Evolutionary conservation across 2,113 vertebrate genomes (phyloP), one percentile per base, ranked within the genome.

Genomic region (Nycticryphes semicollaris): DNA sequence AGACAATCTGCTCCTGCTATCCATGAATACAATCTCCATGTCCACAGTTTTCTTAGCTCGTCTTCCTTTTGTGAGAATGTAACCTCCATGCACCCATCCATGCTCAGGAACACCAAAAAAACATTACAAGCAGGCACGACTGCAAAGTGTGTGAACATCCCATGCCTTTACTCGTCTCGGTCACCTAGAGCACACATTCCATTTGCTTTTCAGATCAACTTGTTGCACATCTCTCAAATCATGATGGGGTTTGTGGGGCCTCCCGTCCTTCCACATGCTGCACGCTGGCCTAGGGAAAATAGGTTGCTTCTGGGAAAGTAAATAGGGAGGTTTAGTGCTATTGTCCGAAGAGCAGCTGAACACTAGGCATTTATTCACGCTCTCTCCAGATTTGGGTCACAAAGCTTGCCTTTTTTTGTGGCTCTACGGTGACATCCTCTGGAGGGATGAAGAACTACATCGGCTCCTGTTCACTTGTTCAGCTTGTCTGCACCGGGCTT

Each of bases 351-450:
- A 37, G 50, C 5, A 1, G 43, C 68, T n/a, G 48, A 76, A 48
- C 60, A 2, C 3, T 3, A 35, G 16, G 24, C 33, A 6, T 63
- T 33, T 3, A 48, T 48, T 81, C 35, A 6, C 31, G 6, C 21
- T 19, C 37, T 31, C 31, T 62, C 51, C 57, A 16, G 75, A 93
- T 89, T 88, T 84, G 86, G 83, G 85, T 76, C 72, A 82, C 69
- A 54, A 39, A 68, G 48, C 64, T 72, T 14, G 78, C 48, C 57
- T 67, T 10, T 80, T 12, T 96, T 11, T 63, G 85, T 82, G 90
- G 95, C 96, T 98, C 93, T 86, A 68, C 27, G 54, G 4, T 97
- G 98, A 97, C 98, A 97, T 97, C 94, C 94, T 88, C 96, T 95
- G 98, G 78, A 92, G 81, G 63, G 54, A 94, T 47, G 75, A 37